Percentiles rank a stretch among this genome's conserved stretches.
Evolutionary conservation across 2,888 invertebrate genomes (phyloP).

Genomic region (Crematogaster levior): DNA sequence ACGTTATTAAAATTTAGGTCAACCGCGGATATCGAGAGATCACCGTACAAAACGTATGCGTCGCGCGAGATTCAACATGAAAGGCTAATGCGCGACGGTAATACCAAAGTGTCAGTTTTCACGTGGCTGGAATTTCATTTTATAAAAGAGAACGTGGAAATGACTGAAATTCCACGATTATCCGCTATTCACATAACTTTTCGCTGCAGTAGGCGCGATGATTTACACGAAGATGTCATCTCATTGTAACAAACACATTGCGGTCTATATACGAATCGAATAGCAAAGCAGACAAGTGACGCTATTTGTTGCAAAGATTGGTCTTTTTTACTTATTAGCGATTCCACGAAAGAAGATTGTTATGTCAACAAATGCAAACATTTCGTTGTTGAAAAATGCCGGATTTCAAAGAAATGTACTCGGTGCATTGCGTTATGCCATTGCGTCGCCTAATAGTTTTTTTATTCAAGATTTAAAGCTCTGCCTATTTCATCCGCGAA

Average conservation of each 20-base stretch:
- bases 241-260: slow-evolving; percentile 21
- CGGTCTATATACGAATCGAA: not conserved
- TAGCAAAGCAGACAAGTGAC: not conserved
- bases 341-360: not conserved
- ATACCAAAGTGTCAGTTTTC: slow-evolving; percentile 56
- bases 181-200: slow-evolving; percentile 77
- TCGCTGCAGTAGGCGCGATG: slow-evolving; percentile 45
- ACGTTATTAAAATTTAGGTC: slow-evolving; percentile 39
- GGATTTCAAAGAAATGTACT: not conserved
- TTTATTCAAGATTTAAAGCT: slow-evolving; percentile 8
- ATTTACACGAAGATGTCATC: slow-evolving; percentile 44
- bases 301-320: not conserved
- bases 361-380: not conserved
- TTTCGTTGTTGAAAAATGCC: not conserved
- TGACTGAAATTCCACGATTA: slow-evolving; percentile 74
- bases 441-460: not conserved
- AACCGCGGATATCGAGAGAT: slow-evolving; percentile 41
- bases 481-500: slow-evolving; percentile 16
- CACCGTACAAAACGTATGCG: not conserved
- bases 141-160: slow-evolving; percentile 68
- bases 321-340: not conserved
- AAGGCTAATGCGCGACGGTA: slow-evolving; percentile 53
- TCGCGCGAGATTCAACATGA: slow-evolving; percentile 33
- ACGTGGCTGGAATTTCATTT: slow-evolving; percentile 74
- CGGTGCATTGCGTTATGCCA: too few relatives aligned